Base-by-base conservation (phyloP, 1,140 invertebrate species). In the Phenacoccus solenopsis region DNA sequence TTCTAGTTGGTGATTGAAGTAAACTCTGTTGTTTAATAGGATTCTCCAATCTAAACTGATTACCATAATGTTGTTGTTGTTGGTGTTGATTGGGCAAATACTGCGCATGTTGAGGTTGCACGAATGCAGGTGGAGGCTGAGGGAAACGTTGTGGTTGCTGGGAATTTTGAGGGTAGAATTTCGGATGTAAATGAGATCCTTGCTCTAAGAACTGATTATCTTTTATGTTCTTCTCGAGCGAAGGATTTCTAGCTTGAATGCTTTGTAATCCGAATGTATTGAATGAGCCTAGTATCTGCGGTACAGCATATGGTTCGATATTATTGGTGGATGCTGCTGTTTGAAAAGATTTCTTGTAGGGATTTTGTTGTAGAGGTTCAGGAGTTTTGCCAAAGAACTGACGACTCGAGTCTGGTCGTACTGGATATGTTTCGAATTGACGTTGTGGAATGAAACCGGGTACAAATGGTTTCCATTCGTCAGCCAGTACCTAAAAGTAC, bases 231-330 rank as follows among this genome's bases (percentile, higher is more conserved):
- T 70, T 59, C 25, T 56, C 21, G 9, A 70, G 61, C 0, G 70
- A 72, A 2, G 73, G 74, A 20, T 74, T 76, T 13, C 80, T 75
- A 0, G 78, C 76, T 67, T 81, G 80, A 0, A 78, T 69, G 0
- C 78, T 76, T 0, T 77, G 77, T 57, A 81, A 79, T 0, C 80
- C 78, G 25, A 81, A 80, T 0, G 78, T 75, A 21, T 76, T 78
- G 57, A 82, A 81, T 24, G 79, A 81, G 2, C 80, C 81, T 4
- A 82, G 72, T 68, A 83, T 80, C 0, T 80, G 80, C 0, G 80
- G 78, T 0, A 80, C 80, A 16, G 74, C 74, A 25, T 73, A 76
- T 27, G 73, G 73, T 64, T 76, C 75, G 13, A 75, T 68, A 67
- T 72, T 74, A 68, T 75, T 73, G 49, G 75, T 72, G 32, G 67